phyloP scores from a whole-genome alignment of 1,140 invertebrate genomes.

The Potamilus streckersoni region DNA sequence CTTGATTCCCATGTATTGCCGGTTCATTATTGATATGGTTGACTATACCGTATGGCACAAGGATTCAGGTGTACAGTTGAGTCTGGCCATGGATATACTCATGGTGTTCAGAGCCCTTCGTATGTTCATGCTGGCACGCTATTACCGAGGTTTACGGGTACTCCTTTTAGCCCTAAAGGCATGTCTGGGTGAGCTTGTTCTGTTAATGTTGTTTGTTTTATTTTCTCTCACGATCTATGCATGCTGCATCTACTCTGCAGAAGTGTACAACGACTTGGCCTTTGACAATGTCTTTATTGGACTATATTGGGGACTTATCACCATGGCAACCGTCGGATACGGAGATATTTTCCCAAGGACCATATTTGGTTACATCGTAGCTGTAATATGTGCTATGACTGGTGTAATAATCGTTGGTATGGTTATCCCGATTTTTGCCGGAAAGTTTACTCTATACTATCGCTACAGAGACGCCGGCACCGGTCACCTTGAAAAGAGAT shows the following conservation, averaged over 20 bases:
- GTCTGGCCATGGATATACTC: constrained; percentile 17
- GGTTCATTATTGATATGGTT: constrained; percentile 16
- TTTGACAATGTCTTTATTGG: constrained; percentile 74
- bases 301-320: constrained; percentile 96
- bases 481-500: constrained; percentile 12
- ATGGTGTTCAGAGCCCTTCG: constrained; percentile 24
- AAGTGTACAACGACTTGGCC: background rate
- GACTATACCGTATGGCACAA: constrained; percentile 13
- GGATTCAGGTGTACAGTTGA: constrained; percentile 1
- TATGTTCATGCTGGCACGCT: constrained; percentile 20
- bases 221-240: constrained; percentile 21
- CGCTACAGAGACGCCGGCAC: constrained; percentile 22
- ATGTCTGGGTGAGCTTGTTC: constrained; percentile 22
- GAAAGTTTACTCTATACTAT: constrained; percentile 38
- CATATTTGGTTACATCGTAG: constrained; percentile 88
- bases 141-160: constrained; percentile 30
- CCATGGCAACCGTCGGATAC: constrained; percentile 98
- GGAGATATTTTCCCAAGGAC: constrained; percentile 65
- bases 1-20: constrained; percentile 18
- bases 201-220: constrained; percentile 20
- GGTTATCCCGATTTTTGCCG: constrained; percentile 43
- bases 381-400: constrained; percentile 91
- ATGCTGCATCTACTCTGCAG: constrained; percentile 20
- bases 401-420: constrained; percentile 97
- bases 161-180: constrained; percentile 28